Base-by-base conservation (phyloP, 2,113 vertebrate species). In the Ammodytes dubius region DNA sequence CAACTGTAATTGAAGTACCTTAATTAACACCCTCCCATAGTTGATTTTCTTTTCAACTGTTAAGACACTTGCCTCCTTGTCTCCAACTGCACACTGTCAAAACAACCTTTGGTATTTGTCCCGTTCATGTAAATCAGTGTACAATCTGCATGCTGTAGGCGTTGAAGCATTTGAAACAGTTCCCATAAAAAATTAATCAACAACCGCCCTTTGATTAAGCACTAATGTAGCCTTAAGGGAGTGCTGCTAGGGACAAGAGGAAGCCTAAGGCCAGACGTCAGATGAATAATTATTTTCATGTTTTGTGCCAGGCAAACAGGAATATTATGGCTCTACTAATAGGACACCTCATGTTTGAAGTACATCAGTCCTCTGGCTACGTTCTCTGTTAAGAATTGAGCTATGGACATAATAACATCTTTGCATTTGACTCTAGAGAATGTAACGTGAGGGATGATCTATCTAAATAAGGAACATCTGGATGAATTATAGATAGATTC, bases 221-320 rank as follows among this genome's bases (percentile, higher is more conserved):
- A 79, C 70, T 64, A 37, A 66, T 58, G 56, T 8, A 74, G 74
- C 86, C 79, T 76, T n/a, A 66, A 27, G 69, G 79, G 70, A 83
- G 75, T 67, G 71, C 45, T 84, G 82, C 63, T 75, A 52, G 72
- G 87, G 87, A 90, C 87, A 86, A 27, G 81, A 86, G 79, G 77
- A 85, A 87, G 87, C 75, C 46, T 86, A 57, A 89, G 86, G 85
- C 86, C 79, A 86, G 72, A 68, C 68, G 27, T 86, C 49, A 89
- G 81, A 92, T 93, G 64, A 93, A 94, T 89, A 72, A 94, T 93
- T 93, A 86, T 84, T 94, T 92, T 95, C 69, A 92, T 94, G 86
- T 91, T 88, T 84, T 59, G 39, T 0, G 1, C 4, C 9, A 89
- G 67, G 74, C 61, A 90, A 90, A 89, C 65, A 61, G 45, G 70